Conservation (phyloP, 2,797 vertebrate species). For the Morelia viridis region DNA sequence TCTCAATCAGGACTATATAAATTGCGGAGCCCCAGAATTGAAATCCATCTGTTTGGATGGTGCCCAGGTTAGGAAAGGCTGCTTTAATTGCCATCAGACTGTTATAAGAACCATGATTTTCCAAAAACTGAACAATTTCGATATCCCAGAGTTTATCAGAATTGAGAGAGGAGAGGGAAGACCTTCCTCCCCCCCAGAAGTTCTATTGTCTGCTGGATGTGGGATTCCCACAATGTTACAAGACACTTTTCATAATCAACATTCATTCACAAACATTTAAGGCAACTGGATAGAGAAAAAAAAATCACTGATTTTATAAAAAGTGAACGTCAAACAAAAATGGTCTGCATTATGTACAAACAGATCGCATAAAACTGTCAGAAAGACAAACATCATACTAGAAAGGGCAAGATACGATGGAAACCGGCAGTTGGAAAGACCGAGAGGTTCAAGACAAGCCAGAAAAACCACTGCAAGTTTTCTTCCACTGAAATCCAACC, state of each 20-base stretch:
- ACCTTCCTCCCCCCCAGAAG: conserved; percentile 41
- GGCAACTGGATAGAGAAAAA: conserved; percentile 74
- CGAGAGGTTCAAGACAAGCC: conserved; percentile 52
- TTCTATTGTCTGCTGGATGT: conserved; percentile 64
- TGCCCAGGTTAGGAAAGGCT: not conserved
- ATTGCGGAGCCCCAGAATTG: not conserved
- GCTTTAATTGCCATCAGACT: conserved; percentile 34
- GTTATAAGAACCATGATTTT: conserved; percentile 61
- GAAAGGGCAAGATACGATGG: conserved; percentile 25
- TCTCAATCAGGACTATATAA: not conserved
- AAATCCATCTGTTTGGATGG: not conserved
- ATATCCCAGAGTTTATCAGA: conserved; percentile 23
- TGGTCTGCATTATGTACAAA: conserved; percentile 33
- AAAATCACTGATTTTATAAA: conserved; percentile 60
- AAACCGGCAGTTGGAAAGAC: conserved; percentile 30
- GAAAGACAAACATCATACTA: conserved; percentile 19
- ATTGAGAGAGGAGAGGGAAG: not conserved
- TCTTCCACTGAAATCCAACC: conserved; percentile 54
- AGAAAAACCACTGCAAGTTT: conserved; percentile 34
- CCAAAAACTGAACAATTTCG: conserved; percentile 34
- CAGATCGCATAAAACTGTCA: conserved; percentile 34
- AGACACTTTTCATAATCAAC: conserved; percentile 68
- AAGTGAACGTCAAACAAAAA: conserved; percentile 46
- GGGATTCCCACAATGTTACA: conserved; percentile 63
- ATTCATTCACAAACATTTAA: conserved; percentile 78